phyloP scores from a whole-genome alignment of 2,888 invertebrate genomes.

The Macaria liturata region DNA sequence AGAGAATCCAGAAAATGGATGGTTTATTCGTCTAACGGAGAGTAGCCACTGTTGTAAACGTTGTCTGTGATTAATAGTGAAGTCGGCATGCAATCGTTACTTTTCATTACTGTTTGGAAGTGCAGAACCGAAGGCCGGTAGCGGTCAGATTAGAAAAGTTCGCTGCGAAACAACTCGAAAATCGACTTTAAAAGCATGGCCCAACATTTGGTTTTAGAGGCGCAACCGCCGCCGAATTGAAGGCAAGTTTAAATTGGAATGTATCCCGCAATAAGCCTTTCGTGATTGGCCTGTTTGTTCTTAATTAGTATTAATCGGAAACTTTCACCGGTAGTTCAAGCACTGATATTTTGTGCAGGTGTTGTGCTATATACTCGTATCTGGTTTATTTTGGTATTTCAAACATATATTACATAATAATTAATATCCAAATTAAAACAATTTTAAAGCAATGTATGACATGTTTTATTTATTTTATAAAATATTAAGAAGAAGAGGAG shows the following conservation, averaged over 20 bases:
- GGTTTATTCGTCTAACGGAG: conserved; percentile 25
- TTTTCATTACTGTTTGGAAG: conserved; percentile 81
- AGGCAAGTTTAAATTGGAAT: conserved; percentile 83
- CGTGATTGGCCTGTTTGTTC: conserved; percentile 81
- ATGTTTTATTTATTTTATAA: too few relatives aligned
- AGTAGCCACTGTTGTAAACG: conserved; percentile 38
- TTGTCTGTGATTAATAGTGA: conserved; percentile 75
- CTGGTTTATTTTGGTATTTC: too few relatives aligned
- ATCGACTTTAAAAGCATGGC: conserved; percentile 79
- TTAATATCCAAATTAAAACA: too few relatives aligned
- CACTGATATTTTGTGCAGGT: conserved; percentile 5
- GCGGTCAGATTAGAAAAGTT: conserved; percentile 83
- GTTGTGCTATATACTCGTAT: too few relatives aligned
- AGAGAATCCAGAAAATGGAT: conserved; percentile 18
- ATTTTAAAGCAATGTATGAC: too few relatives aligned
- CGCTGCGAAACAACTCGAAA: conserved; percentile 73
- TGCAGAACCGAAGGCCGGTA: conserved; percentile 71
- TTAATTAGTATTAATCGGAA: conserved; percentile 81
- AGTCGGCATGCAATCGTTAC: conserved; percentile 81
- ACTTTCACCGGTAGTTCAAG: conserved; percentile 54
- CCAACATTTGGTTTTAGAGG: conserved; percentile 81
- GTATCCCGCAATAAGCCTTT: conserved; percentile 81
- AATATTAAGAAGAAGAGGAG: not conserved
- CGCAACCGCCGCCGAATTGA: conserved; percentile 67
- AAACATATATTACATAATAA: too few relatives aligned